Conservation (phyloP, 2,113 vertebrate species). For the Elachura formosa region DNA sequence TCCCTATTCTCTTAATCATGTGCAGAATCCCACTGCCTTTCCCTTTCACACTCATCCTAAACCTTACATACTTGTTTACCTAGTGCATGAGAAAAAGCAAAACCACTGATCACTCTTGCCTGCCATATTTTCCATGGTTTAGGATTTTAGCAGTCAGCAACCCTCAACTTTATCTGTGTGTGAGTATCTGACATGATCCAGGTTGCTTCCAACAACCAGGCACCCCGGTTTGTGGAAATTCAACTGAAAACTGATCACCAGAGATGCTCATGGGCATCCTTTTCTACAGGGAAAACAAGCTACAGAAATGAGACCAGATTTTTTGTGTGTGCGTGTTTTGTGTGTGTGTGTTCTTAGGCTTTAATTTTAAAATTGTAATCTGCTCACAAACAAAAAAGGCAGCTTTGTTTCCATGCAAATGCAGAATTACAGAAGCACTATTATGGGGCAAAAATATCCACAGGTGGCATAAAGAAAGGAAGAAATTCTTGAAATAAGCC, state of each 20-base stretch:
- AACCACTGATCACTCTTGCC: background rate
- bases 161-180: background rate
- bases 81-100: background rate
- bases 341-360: background rate
- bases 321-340: background rate
- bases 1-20: background rate
- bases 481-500: background rate
- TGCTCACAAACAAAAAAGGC: background rate
- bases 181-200: background rate
- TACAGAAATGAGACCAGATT: background rate
- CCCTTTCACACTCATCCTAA: background rate
- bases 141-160: background rate
- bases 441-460: background rate
- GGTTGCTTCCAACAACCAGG: background rate
- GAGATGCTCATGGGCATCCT: background rate
- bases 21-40: background rate
- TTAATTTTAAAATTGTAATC: background rate
- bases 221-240: background rate
- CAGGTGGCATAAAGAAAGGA: background rate
- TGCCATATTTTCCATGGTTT: background rate
- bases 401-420: background rate
- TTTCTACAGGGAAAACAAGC: background rate
- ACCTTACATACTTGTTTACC: background rate
- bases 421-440: background rate
- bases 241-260: background rate